Base-by-base conservation (phyloP, 1,140 invertebrate species). In the Phortica variegata region DNA sequence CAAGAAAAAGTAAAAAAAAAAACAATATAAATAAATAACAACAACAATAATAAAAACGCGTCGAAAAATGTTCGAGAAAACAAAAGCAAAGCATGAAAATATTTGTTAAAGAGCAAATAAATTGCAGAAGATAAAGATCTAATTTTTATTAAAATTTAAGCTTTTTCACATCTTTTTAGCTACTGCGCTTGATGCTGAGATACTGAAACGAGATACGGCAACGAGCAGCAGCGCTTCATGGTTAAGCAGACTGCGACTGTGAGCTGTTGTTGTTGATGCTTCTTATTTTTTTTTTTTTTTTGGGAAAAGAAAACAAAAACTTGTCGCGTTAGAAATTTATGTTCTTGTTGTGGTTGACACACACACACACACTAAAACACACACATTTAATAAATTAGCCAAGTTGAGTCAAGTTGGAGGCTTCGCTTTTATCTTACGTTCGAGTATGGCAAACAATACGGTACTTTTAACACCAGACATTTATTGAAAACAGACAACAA, bases 111-210 rank as follows among this genome's bases (percentile, higher is more conserved):
- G 56, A 54, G 52, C 61, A 65, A 65, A 65, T 65, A 65, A 65
- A 61, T 65, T 63, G 63, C 63, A 37, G 51, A 36, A 55, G 63
- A 68, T 68, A 68, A 68, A 55, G 60, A 68, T 68, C 63, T 63
- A 63, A 63, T 68, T 68, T 68, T 68, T 65, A 68, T 68, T 68
- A 68, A 68, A 68, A 68, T 68, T 68, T 68, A 68, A 68, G 63
- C 63, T 68, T 68, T 68, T 68, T 68, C 63, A 68, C 63, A 68
- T 69, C 63, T 60, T 32, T 50, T 31, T 57, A 58, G 63, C 63
- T 68, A 68, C 63, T 60, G 63, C 56, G 52, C 53, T 58, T 47
- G 40, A 23, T n/a, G n/a, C n/a, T n/a, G n/a, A n/a, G n/a, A n/a
- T n/a, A 23, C 15, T 42, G 8, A 13, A 15, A 23, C 13, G 12